These are phyloP conservation scores for Apteryx owenii DNA, from an alignment of 2,113 vertebrate species.

Conservation along the genomic window DNA sequence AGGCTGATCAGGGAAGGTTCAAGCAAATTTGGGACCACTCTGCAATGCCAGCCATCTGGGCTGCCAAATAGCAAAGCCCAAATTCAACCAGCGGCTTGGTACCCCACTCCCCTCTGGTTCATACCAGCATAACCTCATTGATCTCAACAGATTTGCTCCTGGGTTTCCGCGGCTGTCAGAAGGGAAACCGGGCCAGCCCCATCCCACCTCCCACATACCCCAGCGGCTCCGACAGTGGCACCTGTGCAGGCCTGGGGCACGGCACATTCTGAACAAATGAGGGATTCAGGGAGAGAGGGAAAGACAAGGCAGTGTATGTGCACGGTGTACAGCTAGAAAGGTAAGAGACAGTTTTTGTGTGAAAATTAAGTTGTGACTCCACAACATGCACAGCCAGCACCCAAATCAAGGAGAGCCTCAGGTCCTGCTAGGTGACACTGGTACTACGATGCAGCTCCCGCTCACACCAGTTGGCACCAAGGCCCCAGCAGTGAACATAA, in stretches of 20 bases:
- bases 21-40: background rate
- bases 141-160: background rate
- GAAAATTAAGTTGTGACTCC: background rate
- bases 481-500: background rate
- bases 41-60: background rate
- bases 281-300: background rate
- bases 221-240: background rate
- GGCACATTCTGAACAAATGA: background rate
- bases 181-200: background rate
- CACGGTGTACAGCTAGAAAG: background rate
- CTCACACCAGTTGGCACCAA: background rate
- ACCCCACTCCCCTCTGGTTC: background rate
- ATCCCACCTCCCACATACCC: background rate
- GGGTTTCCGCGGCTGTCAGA: background rate
- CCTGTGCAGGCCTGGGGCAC: background rate
- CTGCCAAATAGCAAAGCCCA: background rate
- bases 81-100: background rate
- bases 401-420: background rate
- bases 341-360: background rate
- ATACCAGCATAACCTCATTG: background rate
- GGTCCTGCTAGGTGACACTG: background rate
- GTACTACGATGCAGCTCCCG: background rate
- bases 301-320: background rate
- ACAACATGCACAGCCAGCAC: background rate
- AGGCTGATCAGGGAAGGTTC: slow-evolving; percentile 66